Conservation (phyloP, 2,113 vertebrate genomes). For the Channa argus region DNA sequence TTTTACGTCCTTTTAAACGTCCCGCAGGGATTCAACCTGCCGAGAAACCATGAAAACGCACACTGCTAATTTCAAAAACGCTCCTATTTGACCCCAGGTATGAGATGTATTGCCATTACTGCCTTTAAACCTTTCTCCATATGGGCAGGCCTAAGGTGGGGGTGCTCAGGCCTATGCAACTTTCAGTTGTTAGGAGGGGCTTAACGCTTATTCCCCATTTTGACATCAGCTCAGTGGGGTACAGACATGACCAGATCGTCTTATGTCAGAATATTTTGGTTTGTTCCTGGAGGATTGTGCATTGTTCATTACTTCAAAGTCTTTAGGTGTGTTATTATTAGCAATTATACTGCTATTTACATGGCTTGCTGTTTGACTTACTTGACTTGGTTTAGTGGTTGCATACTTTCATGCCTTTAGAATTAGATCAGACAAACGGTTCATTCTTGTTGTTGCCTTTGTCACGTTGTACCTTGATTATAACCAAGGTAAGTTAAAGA, state of each 20-base stretch:
- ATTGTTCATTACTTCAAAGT: background rate
- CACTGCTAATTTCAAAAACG: background rate
- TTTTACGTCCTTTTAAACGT: slow-evolving; percentile 56
- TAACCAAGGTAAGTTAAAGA: background rate
- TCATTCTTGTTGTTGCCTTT: background rate
- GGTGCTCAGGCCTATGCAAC: slow-evolving; percentile 65
- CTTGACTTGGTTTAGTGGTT: background rate
- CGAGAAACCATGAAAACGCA: slow-evolving; percentile 11
- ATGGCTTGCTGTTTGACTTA: background rate
- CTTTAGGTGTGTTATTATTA: background rate
- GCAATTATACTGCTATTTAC: background rate
- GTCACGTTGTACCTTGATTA: background rate
- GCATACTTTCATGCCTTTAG: slow-evolving; percentile 22
- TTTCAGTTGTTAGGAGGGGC: slow-evolving; percentile 80
- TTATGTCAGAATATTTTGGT: slow-evolving; percentile 24
- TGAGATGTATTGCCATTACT: slow-evolving; percentile 17
- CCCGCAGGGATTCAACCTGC: slow-evolving; percentile 20
- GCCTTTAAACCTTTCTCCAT: slow-evolving; percentile 51
- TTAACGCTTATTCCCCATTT: slow-evolving; percentile 77
- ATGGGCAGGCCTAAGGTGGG: slow-evolving; percentile 59
- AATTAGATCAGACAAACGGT: background rate
- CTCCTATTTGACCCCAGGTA: background rate
- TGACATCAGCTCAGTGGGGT: slow-evolving; percentile 69
- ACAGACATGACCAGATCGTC: slow-evolving; percentile 39
- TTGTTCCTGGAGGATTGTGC: background rate